Evolutionary conservation across 2,888 invertebrate genomes (phyloP), one percentile per base, ranked within the genome.

Genomic region (Neria commutata): DNA sequence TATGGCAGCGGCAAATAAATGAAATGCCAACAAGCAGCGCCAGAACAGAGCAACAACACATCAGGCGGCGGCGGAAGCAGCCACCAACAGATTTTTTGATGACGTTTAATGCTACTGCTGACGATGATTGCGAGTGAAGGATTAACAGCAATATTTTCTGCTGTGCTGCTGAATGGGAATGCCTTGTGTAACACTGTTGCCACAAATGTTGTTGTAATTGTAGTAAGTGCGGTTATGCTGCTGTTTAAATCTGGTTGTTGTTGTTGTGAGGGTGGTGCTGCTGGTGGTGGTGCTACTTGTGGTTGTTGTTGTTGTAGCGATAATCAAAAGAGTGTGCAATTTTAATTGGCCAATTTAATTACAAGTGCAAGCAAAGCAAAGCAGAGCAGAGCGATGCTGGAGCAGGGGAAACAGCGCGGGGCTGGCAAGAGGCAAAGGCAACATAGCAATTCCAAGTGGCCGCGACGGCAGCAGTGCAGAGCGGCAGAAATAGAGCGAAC

Each of bases 291-390:
- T n/a, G n/a, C n/a, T n/a, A n/a, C n/a, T n/a, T 54, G 46, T 54
- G 33, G 54, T 24, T 46, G 46, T 46, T 46, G 54, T 45, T 54
- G 47, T 19, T 47, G 48, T 40, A 45, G 72, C 75, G 77, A 78
- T 78, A 77, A 77, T 77, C 79, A 77, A 76, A 77, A 75, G 79
- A 73, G 79, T 77, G 79, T 77, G 79, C 77, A 77, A 77, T 77
- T 77, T 77, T 77, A 77, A 77, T 77, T 77, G 79, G 78, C 70
- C 78, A 77, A 78, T 78, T 78, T 77, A 78, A 77, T 77, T 78
- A 77, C 76, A 75, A 74, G 73, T 72, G 72, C 70, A 72, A 72
- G 72, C 74, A 74, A 71, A 74, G 17, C 48, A 14, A n/a, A 42
- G 21, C 42, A 19, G 63, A 64, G 65, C 64, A 65, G 60, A 65